phyloP scores from a whole-genome alignment of 2,888 invertebrate genomes.

The Pollenia angustigena region DNA sequence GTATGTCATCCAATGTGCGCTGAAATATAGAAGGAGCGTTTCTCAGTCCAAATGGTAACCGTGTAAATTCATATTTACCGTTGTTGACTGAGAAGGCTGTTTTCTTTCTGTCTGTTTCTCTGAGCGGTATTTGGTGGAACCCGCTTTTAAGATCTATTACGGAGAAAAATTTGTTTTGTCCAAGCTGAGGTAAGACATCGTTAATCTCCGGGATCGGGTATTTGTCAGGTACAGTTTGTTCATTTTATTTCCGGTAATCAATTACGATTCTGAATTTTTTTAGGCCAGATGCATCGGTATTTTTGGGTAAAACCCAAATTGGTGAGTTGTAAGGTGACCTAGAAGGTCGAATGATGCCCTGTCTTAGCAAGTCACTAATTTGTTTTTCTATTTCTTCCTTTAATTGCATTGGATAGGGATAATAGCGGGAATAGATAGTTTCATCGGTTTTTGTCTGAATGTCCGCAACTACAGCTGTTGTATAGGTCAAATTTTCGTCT shows the following conservation, averaged over 20 bases:
- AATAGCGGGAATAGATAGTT: slow-evolving; percentile 20
- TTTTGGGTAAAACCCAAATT: slow-evolving; percentile 30
- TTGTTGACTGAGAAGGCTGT: slow-evolving; percentile 38
- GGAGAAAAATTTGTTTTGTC: slow-evolving; percentile 35
- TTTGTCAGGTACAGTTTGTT: slow-evolving; percentile 22
- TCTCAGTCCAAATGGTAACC: no score
- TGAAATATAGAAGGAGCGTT: background rate
- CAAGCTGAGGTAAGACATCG: slow-evolving; percentile 19
- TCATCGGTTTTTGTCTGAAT: slow-evolving; percentile 10
- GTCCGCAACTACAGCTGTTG: slow-evolving; percentile 27
- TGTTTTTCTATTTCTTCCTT: slow-evolving; percentile 43
- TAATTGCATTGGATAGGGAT: slow-evolving; percentile 32
- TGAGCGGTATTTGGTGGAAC: slow-evolving; percentile 33
- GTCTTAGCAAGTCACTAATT: slow-evolving; percentile 4
- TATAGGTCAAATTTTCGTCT: slow-evolving; percentile 39
- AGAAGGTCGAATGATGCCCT: slow-evolving; percentile 27
- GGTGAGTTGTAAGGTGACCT: slow-evolving; percentile 29
- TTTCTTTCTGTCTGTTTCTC: slow-evolving; percentile 12
- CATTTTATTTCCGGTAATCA: slow-evolving; percentile 19
- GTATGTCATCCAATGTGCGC: background rate
- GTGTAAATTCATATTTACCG: slow-evolving; percentile 24
- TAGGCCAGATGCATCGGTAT: slow-evolving; percentile 35
- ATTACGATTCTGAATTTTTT: slow-evolving; percentile 17
- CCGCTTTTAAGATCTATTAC: slow-evolving; percentile 43
- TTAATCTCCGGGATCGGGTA: slow-evolving; percentile 44